A percentile compares a stretch with the other conserved stretches of the same genome.
These are phyloP conservation scores for Nestor notabilis DNA, from an alignment of 2,113 vertebrate genomes.

Conservation along the genomic window DNA sequence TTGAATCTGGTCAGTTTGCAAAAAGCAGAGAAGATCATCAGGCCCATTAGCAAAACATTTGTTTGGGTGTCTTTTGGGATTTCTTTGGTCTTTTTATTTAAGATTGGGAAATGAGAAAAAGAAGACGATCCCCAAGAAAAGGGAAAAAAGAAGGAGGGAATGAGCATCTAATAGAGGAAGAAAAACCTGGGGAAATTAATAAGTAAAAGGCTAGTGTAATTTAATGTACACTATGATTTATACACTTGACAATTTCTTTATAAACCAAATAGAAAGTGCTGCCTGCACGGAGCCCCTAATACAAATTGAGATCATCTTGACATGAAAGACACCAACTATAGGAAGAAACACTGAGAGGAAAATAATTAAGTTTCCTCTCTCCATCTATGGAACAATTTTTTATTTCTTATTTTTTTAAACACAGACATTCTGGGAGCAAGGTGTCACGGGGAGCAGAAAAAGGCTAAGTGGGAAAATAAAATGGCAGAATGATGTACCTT, in stretches of 20 bases:
- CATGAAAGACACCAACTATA: conserved; percentile 53
- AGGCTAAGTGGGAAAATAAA: not conserved
- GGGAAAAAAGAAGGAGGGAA: not conserved
- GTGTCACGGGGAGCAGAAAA: not conserved
- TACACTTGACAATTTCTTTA: conserved; percentile 47
- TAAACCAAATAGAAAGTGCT: conserved; percentile 34
- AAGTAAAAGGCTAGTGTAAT: conserved; percentile 49
- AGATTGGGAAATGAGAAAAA: not conserved
- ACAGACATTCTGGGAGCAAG: not conserved
- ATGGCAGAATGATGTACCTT: not conserved
- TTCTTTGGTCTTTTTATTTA: not conserved
- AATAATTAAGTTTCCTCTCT: conserved; percentile 40
- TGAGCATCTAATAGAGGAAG: not conserved
- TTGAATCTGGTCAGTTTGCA: not conserved
- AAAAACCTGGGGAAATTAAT: conserved; percentile 38
- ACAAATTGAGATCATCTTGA: conserved; percentile 51
- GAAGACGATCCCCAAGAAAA: not conserved
- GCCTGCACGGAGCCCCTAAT: not conserved
- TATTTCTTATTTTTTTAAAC: not conserved
- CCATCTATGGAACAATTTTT: not conserved
- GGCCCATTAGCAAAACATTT: not conserved
- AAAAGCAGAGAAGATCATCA: not conserved
- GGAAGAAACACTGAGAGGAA: conserved; percentile 38
- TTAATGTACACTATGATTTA: conserved; percentile 45
- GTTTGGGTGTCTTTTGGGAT: accelerated